phyloP scores from a whole-genome alignment of 2,113 vertebrate genomes.

The Xiphophorus maculatus region DNA sequence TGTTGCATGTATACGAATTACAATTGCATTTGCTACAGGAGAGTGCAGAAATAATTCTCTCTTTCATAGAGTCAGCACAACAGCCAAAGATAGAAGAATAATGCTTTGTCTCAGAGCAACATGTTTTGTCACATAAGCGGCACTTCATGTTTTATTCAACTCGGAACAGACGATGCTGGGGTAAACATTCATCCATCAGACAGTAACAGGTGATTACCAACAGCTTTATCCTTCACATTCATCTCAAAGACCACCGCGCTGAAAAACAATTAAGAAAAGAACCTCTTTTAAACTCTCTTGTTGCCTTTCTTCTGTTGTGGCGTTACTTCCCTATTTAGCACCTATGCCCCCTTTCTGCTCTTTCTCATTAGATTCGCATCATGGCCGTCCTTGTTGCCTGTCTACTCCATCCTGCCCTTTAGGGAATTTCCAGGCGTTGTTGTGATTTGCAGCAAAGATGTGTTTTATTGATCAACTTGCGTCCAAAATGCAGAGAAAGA shows the following conservation, averaged over 20 bases:
- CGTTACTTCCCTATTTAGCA: constrained; percentile 16
- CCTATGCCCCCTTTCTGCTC: background rate
- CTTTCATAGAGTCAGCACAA: background rate
- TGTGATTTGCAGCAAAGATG: constrained; percentile 40
- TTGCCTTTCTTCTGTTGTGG: background rate
- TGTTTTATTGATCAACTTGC: constrained; percentile 48
- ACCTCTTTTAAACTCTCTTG: constrained; percentile 1
- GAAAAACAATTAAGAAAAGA: constrained; percentile 58
- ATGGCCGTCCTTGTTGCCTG: constrained; percentile 12
- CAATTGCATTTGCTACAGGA: constrained; percentile 28
- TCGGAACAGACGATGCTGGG: constrained; percentile 37
- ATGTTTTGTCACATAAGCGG: background rate
- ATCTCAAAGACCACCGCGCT: constrained; percentile 36
- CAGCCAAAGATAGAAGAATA: background rate
- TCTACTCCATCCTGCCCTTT: constrained; percentile 15
- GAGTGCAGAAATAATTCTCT: background rate
- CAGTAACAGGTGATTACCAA: constrained; percentile 30
- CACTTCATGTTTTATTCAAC: constrained; percentile 41
- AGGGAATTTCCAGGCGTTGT: constrained; percentile 15
- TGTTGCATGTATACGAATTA: background rate
- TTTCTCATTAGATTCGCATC: constrained; percentile 28
- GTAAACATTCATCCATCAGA: constrained; percentile 29
- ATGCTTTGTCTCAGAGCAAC: background rate
- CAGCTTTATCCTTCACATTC: constrained; percentile 40
- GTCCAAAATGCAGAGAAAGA: constrained; percentile 16